These are phyloP conservation scores for Acromyrmex charruanus DNA, from an alignment of 1,140 invertebrate genomes.

Conservation along the genomic window DNA sequence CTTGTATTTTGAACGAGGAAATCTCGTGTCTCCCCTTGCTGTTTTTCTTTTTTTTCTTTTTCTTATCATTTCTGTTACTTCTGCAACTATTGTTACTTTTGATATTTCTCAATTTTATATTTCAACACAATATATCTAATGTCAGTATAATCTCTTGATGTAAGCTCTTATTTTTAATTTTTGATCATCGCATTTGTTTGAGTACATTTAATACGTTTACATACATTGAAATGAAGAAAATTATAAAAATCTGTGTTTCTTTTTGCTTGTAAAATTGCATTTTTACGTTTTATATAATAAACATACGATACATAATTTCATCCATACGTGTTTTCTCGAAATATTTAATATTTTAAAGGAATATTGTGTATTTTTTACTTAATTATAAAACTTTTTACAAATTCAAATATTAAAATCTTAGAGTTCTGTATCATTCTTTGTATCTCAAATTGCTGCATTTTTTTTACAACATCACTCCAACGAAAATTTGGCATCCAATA, in stretches of 20 bases:
- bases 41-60: background rate
- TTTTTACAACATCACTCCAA: background rate
- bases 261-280: conserved; percentile 1
- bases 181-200: conserved; percentile 12
- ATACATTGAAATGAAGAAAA: background rate
- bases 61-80: background rate
- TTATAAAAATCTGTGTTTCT: background rate
- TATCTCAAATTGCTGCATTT: background rate
- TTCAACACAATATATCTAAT: background rate
- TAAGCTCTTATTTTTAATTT: background rate
- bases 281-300: conserved; percentile 10
- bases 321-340: background rate
- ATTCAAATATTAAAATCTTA: conserved; percentile 9
- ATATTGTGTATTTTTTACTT: background rate
- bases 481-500: conserved; percentile 33
- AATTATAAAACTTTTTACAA: background rate
- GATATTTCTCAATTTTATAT: conserved; percentile 1
- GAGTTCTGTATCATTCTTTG: background rate
- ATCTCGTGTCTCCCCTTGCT: too few relatives aligned
- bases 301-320: background rate
- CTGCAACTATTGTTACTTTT: background rate
- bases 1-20: background rate
- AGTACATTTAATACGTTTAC: conserved; percentile 3
- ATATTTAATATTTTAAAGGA: conserved; percentile 8
- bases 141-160: background rate